These are phyloP conservation scores for Cataglyphis cursor DNA, from an alignment of 2,888 invertebrate genomes.

Conservation along the genomic window DNA sequence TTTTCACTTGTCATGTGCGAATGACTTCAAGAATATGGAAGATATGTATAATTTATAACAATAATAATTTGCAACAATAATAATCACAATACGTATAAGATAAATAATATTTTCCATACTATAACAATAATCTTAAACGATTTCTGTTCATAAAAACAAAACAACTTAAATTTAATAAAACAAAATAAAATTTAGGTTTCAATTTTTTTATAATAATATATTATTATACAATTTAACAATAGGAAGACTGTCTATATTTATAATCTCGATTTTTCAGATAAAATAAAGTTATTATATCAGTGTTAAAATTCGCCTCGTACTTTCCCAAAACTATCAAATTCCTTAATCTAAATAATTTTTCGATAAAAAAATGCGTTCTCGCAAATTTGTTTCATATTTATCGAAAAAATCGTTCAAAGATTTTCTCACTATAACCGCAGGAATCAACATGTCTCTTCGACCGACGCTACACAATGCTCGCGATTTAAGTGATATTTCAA, in stretches of 20 bases:
- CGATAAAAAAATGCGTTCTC: neutral
- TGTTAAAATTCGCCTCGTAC: neutral
- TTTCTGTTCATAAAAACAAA: constrained; percentile 11
- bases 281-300: neutral
- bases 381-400: neutral
- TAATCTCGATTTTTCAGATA: neutral
- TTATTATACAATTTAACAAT: neutral
- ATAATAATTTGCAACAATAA: neutral
- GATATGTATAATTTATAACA: neutral
- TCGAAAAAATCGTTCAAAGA: neutral
- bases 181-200: neutral
- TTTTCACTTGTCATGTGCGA: neutral
- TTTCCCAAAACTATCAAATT: neutral
- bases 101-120: neutral
- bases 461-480: constrained; percentile 70
- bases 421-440: neutral
- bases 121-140: constrained; percentile 1
- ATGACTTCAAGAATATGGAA: neutral
- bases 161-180: constrained; percentile 21
- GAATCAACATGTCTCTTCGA: constrained; percentile 20
- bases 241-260: neutral
- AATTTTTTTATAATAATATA: neutral
- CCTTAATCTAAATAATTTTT: neutral
- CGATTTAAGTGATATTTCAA: constrained; percentile 79
- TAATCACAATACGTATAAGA: neutral